Evolutionary conservation across 2,888 invertebrate species (phyloP), one percentile per base, ranked within the genome.

Genomic region (Hypomecis atomaria): DNA sequence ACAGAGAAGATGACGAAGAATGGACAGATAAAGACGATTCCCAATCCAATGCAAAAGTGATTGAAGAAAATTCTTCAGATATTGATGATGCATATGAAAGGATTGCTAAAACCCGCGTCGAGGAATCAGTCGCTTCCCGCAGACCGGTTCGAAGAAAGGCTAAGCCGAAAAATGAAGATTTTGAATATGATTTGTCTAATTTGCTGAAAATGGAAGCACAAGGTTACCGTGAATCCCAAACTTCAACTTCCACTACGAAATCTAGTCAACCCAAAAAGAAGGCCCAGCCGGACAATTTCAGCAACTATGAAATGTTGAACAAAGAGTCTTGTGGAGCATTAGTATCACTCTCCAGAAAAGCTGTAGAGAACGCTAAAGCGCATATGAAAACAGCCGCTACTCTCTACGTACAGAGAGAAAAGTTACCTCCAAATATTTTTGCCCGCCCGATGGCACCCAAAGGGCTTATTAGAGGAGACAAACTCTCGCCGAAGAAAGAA

Each of bases 131-230:
- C 33, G 81, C 86, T n/a, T 88, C 87, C 7, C 84, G 91, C 55
- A 89, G 95, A 69, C 95, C 96, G 1, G 93, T 95, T 10, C 92
- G 96, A 44, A 95, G 95, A 81, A 94, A 94, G 69, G 91, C 94
- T 0, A 95, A 94, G 82, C 94, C 94, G 7, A 93, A 94, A 69
- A 94, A 94, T 78, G 95, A 94, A 77, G 96, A 96, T 85, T 96
- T 96, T 80, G 94, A 96, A 72, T 96, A 96, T 77, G 96, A 96
- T 86, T 86, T 95, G 70, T 94, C 94, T 4, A 94, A 93, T 84
- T 81, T 94, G 59, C 79, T 94, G 43, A 94, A 94, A 83, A 83
- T 88, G 85, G 92, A 93, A 83, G 90, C 90, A 0, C 92, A 91
- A 67, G 92, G 92, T 6, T 91, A 92, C 73, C 82, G 90, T 66